A percentile compares a stretch with the other conserved stretches of the same genome.
phyloP scores from a whole-genome alignment of 1,140 invertebrate genomes.

The Heterodera schachtii region DNA sequence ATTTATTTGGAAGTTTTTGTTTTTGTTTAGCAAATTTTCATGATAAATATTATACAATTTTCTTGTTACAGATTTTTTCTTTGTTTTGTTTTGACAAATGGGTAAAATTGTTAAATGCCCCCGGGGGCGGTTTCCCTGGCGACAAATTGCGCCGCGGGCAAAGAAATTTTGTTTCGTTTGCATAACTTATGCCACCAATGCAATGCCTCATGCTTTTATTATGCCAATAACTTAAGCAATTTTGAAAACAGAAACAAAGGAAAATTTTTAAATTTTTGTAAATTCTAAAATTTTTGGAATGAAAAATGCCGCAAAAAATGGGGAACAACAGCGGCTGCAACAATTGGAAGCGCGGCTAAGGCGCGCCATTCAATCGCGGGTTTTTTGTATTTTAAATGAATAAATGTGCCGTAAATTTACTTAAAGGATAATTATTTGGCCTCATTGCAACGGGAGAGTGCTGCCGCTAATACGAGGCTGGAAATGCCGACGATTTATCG shows the following conservation, averaged over 20 bases:
- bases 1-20: no score
- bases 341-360: slow-evolving; percentile 6
- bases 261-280: neutral
- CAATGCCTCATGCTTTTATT: neutral
- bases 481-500: slow-evolving; percentile 1
- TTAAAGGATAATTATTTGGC: slow-evolving; percentile 5
- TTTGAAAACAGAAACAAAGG: neutral
- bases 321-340: neutral
- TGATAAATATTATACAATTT: no score
- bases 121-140: neutral
- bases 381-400: neutral
- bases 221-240: neutral
- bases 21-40: no score
- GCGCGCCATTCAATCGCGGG: neutral
- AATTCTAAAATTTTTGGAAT: slow-evolving; percentile 3
- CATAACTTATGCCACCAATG: neutral
- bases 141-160: neutral
- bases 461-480: neutral
- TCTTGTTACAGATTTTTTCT: no score
- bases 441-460: neutral
- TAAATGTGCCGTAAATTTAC: neutral
- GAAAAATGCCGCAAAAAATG: neutral
- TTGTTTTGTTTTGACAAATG: no score
- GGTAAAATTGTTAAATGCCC: no score
- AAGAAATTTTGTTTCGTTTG: neutral